Base-by-base conservation (phyloP, 2,113 vertebrate species). In the Sander lucioperca region DNA sequence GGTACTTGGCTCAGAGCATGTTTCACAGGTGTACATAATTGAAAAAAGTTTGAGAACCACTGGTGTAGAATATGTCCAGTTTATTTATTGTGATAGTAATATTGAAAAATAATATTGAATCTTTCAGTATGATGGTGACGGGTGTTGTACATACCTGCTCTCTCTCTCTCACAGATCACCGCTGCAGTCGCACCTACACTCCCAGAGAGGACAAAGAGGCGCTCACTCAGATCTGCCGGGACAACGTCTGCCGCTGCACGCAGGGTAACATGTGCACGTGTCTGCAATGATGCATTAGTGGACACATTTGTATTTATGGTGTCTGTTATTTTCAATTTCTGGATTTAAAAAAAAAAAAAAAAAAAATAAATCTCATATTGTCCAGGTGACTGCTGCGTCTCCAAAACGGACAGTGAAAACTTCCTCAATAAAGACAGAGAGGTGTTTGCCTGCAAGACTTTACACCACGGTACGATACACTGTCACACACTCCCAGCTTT, bases 371-470 rank as follows among this genome's bases (percentile, higher is more conserved):
- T 67, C 47, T 83, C 43, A 6, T 30, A 36, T 48, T 51, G 48
- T 77, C 10, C 82, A 96, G 95, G 92, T 11, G 91, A 95, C 84
- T 96, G 95, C 75, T 94, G 94, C 4, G 21, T 94, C 21, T 23
- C 90, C 21, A 95, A 94, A 83, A 19, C 3, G 0, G 89, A 90
- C 59, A 39, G 2, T 18, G 43, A 90, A 47, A 67, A 66, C 43
- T 50, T 92, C 62, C 16, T 13, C 13, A 43, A 1, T 62, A 66
- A 83, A 19, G 79, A 83, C 2, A 84, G 93, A 33, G 88, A 86
- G 73, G 86, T 67, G 0, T 81, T 77, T 13, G 94, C 91, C 36
- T 95, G 94, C 83, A 81, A 25, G 1, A 80, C 70, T 27, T 90
- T 94, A 70, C 89, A 94, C 79, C 93, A 96, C 2, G 93, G 95